Base-by-base conservation (phyloP, 1,140 invertebrate species). In the Apis cerana region DNA sequence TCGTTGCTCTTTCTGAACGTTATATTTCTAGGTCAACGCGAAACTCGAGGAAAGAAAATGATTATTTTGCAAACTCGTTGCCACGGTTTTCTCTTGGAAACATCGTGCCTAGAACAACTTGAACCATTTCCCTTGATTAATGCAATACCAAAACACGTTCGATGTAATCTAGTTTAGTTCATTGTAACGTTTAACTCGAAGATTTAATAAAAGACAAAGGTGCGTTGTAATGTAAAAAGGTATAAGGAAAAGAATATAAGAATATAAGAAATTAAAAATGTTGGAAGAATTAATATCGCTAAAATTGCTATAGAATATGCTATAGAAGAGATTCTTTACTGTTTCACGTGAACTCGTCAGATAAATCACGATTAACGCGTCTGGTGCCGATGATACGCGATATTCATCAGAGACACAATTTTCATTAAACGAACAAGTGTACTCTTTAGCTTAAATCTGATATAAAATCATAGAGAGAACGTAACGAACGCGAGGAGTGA, bases 1-100 rank as follows among this genome's bases (percentile, higher is more conserved):
- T n/a, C 50, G 78, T 80, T 74, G 70, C 58, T 62, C 27, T 56
- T 62, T 80, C 54, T 56, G 27, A 52, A 56, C 52, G 69, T 3
- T 17, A 23, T 62, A 43, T 80, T 80, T 80, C 70, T 80, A 56
- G 78, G 78, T 65, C 78, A 75, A 27, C 59, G 50, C 27, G 27
- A 27, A 56, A 48, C n/a, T 64, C 61, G 10, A 62, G 50, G 21
- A 15, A 10, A 8, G 27, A 21, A 19, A 64, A 65, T 17, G 15
- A 43, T 65, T 54, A 59, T 52, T 12, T 50, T 15, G 15, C 21
- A 5, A 70, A 52, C 52, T 58, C 2, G 21, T 21, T 7, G 21
- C 0, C 21, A 21, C 13, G 13, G 7, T 43, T 43, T 48, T 1
- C 33, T 43, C 0, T 21, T 43, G 17, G 8, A 70, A 52, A 23